These are phyloP conservation scores for Telmatochromis brachygnathus DNA, from an alignment of 2,113 vertebrate species.

Conservation along the genomic window DNA sequence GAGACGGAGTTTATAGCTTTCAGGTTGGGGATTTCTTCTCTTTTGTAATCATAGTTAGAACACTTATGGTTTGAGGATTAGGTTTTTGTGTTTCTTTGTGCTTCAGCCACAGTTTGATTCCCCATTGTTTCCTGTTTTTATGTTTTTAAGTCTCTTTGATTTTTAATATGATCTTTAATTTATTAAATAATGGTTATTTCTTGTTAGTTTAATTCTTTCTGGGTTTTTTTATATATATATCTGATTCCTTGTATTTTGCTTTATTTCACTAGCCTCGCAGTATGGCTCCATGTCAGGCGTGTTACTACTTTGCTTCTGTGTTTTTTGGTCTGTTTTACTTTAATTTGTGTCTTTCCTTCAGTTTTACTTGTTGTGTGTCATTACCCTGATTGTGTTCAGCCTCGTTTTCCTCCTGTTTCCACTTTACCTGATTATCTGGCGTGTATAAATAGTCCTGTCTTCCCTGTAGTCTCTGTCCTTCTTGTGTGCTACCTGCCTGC, in stretches of 20 bases:
- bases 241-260: not conserved
- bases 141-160: not conserved
- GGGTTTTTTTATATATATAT: too few species aligned
- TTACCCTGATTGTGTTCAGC: not conserved
- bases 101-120: not conserved
- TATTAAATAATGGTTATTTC: not conserved
- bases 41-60: not conserved
- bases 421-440: not conserved
- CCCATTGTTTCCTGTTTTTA: not conserved
- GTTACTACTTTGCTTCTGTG: not conserved
- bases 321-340: not conserved
- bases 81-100: not conserved
- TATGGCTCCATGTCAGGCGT: not conserved
- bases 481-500: rapidly evolving
- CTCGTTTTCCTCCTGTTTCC: not conserved
- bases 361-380: not conserved
- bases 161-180: not conserved
- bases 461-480: not conserved
- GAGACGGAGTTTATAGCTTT: not conserved
- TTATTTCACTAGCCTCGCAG: not conserved
- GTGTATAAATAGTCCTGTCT: not conserved
- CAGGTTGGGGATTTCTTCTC: not conserved
- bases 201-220: not conserved
- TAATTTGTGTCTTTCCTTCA: not conserved
- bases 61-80: not conserved